Conservation (phyloP, 30 jellyfish, hydroid and myxozoan genomes). For the Turritopsis dohrnii region DNA sequence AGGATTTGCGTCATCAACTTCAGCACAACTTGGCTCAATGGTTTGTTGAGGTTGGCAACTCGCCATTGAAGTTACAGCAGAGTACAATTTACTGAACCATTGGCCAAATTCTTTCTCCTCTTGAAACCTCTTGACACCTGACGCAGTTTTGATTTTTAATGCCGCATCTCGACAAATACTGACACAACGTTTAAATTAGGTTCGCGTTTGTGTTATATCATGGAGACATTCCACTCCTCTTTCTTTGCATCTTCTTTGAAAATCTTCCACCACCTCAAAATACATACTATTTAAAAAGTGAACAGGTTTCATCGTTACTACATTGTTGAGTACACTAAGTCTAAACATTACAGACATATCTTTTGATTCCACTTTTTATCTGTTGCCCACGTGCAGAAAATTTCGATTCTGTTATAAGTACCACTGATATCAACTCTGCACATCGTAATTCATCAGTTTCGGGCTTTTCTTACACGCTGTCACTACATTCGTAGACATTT, state of each 20-base stretch:
- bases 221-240: conserved; percentile 11
- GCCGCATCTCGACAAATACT: background rate
- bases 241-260: background rate
- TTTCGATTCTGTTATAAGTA: background rate
- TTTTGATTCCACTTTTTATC: background rate
- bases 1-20: too few relatives aligned
- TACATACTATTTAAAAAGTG: background rate
- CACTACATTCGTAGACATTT: background rate
- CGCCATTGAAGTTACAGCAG: too few relatives aligned
- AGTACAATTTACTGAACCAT: too few relatives aligned
- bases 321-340: background rate
- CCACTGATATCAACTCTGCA: background rate
- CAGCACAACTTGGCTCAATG: too few relatives aligned
- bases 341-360: background rate
- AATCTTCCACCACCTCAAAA: conserved; percentile 1
- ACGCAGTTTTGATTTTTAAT: background rate
- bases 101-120: too few relatives aligned
- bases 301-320: background rate
- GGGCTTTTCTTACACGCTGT: background rate
- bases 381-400: background rate
- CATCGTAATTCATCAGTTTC: background rate
- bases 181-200: background rate
- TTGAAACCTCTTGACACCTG: background rate
- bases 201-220: background rate
- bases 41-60: too few relatives aligned